Evolutionary conservation across 2,888 invertebrate genomes (phyloP), one percentile per base, ranked within the genome.

Genomic region (Phaedon cochleariae): DNA sequence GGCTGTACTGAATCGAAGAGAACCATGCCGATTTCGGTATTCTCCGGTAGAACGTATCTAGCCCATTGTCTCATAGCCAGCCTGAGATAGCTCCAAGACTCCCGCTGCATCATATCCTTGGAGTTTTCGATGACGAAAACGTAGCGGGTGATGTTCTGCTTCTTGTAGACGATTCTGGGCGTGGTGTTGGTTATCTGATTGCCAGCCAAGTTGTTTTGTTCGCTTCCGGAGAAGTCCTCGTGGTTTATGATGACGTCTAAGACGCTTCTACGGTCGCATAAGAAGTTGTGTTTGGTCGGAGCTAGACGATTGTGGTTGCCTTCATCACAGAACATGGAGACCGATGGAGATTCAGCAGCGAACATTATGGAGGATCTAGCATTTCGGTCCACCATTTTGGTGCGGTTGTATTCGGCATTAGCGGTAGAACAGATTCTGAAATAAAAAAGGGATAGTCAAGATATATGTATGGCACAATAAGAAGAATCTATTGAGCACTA

Each of bases 271-370:
- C 88, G 84, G 62, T 86, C 84, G 77, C 90, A 90, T 20, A 90
- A 82, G 31, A 87, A 84, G 78, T 90, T 90, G 68, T 90, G 90
- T 79, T 89, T 89, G 20, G 89, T 90, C 0, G 90, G 90, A 0
- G 89, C 87, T 66, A 86, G 85, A 3, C 84, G 82, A 76, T 90
- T 87, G 80, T 90, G 90, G 37, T 83, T 88, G 18, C 84, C 84
- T 41, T 86, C 85, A 74, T 90, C 88, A 78, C 90, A 90, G 77
- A 90, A 90, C 79, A 86, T 85, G 4, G 84, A 85, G 10, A 89
- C 85, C 71, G 83, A 83, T 4, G 85, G 84, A 0, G 84, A 81
- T 75, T 86, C 85, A 0, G 86, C 83, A 0, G 85, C 84, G 73
- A 87, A 87, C 84, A 87, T 85, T 18, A 87, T 83, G 1, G 86